phyloP scores from a whole-genome alignment of 2,113 vertebrate species.

The Proterorhinus semilunaris region DNA sequence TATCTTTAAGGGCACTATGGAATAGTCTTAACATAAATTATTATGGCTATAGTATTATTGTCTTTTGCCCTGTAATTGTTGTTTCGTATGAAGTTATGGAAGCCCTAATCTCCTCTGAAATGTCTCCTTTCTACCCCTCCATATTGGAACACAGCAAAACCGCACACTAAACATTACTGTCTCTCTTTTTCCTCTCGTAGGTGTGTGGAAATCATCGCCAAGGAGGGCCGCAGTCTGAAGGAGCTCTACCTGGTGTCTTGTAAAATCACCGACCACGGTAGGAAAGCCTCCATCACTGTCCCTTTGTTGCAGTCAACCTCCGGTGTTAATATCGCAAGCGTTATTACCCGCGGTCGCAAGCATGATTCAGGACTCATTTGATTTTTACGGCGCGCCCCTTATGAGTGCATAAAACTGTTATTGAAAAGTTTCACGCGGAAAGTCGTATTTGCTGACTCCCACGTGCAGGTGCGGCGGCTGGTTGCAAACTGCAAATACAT shows the following conservation, averaged over 20 bases:
- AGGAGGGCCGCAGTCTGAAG: constrained; percentile 93
- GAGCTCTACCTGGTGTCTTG: constrained; percentile 98
- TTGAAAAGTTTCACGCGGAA: constrained; percentile 63
- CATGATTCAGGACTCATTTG: constrained; percentile 50
- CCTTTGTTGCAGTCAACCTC: constrained; percentile 61
- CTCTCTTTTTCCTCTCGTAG: constrained; percentile 78
- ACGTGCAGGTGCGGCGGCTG: constrained; percentile 6
- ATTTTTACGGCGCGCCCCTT: constrained; percentile 47
- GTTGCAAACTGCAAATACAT: neutral
- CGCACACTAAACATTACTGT: constrained; percentile 29
- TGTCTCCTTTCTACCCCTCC: neutral
- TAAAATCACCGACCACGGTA: constrained; percentile 98
- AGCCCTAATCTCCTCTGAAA: neutral
- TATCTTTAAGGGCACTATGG: too few species aligned
- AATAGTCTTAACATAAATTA: too few species aligned
- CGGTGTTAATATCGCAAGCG: constrained; percentile 49
- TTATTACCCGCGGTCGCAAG: constrained; percentile 48
- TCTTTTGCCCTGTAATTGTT: too few species aligned
- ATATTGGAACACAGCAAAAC: too few species aligned
- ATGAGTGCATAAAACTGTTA: constrained; percentile 62
- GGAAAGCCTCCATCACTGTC: constrained; percentile 64
- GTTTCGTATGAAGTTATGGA: too few species aligned
- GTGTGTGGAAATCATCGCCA: constrained; percentile 98
- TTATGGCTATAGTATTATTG: too few species aligned
- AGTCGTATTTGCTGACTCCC: constrained; percentile 31